These are phyloP conservation scores for Orthosia gothica DNA, from an alignment of 2,888 invertebrate species.

Conservation along the genomic window DNA sequence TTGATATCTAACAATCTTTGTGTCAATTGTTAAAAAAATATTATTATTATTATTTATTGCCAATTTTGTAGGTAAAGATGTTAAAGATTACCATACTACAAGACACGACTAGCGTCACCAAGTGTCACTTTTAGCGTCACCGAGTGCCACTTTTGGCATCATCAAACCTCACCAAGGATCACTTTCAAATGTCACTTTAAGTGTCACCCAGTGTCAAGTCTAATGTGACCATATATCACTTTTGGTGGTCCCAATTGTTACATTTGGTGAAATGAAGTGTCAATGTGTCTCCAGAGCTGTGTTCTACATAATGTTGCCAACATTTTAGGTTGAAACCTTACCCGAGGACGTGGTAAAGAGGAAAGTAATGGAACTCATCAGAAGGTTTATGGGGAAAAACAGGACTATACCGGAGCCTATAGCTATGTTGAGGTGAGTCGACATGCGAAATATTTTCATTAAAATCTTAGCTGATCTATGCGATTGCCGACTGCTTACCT, in stretches of 20 bases:
- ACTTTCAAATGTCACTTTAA: not conserved
- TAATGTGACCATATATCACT: not conserved
- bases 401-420: slow-evolving; percentile 79
- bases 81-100: not conserved
- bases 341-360: slow-evolving; percentile 81
- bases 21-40: too few species aligned
- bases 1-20: too few species aligned
- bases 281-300: not conserved
- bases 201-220: not conserved
- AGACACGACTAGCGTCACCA: not conserved
- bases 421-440: slow-evolving; percentile 78
- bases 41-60: too few species aligned
- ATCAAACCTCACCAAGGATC: not conserved
- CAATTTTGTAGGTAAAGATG: too few species aligned
- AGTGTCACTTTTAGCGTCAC: not conserved
- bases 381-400: slow-evolving; percentile 80
- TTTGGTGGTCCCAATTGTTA: too few species aligned
- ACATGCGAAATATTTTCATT: too few species aligned
- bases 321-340: slow-evolving; percentile 82
- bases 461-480: too few species aligned
- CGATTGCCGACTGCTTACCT: too few species aligned
- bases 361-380: slow-evolving; percentile 79
- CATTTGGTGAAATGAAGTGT: too few species aligned
- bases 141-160: not conserved
- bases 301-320: slow-evolving; percentile 9